phyloP scores from a whole-genome alignment of 2,113 vertebrate species.

The Pteropus alecto region DNA sequence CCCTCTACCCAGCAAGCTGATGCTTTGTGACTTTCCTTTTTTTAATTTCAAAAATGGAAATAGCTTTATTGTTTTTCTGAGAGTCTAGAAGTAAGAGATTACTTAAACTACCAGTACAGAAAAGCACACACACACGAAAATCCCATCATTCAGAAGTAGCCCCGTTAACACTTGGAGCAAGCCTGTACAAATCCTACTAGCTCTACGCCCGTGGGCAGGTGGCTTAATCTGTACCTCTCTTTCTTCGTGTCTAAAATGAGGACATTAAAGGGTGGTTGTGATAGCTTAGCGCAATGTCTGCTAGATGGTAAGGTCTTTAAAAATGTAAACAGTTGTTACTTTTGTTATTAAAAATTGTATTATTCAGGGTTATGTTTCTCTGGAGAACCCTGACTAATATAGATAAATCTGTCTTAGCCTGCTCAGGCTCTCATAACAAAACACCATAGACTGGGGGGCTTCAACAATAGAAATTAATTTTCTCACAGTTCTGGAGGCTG shows the following conservation, averaged over 20 bases:
- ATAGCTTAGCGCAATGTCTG: neutral
- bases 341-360: neutral
- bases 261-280: neutral
- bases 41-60: neutral
- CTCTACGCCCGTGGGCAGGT: accelerated
- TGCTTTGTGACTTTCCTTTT: neutral
- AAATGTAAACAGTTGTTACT: neutral
- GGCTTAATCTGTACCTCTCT: neutral
- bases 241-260: neutral
- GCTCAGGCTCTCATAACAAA: neutral
- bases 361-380: neutral
- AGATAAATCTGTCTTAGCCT: neutral
- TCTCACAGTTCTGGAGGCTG: neutral
- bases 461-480: neutral
- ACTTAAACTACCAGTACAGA: neutral
- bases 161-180: neutral
- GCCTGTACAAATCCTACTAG: neutral
- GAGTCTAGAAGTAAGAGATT: neutral
- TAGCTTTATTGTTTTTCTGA: neutral
- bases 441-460: neutral
- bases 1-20: neutral
- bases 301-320: neutral
- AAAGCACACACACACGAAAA: neutral
- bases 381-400: neutral
- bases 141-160: neutral